A percentile compares a stretch with the other conserved stretches of the same genome.
These are phyloP conservation scores for Perca schrenkii DNA, from an alignment of 2,113 vertebrate species.

Conservation along the genomic window DNA sequence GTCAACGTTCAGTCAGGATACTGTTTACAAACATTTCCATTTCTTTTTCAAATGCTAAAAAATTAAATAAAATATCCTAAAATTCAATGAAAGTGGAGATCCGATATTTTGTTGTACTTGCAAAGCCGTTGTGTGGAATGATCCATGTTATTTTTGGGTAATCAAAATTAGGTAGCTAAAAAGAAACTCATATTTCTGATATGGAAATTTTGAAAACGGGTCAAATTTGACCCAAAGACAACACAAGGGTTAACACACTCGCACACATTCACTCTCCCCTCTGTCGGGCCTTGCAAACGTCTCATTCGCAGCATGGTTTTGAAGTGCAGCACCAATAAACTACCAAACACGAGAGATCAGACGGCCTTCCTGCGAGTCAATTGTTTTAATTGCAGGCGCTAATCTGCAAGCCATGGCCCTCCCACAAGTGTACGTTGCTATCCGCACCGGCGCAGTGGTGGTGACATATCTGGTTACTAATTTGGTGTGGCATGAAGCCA, in stretches of 20 bases:
- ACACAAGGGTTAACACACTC: background rate
- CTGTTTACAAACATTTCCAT: too few relatives aligned
- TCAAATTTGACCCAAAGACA: too few relatives aligned
- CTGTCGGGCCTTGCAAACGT: background rate
- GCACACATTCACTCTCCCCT: background rate
- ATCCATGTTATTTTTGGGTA: too few relatives aligned
- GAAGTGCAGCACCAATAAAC: background rate
- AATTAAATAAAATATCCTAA: too few relatives aligned
- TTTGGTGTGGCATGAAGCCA: slow-evolving; percentile 61
- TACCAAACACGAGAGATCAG: slow-evolving; percentile 15
- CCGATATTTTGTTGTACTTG: too few relatives aligned
- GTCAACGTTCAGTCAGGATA: too few relatives aligned
- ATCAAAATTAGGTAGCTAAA: too few relatives aligned
- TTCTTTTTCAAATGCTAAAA: too few relatives aligned
- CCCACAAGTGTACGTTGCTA: slow-evolving; percentile 50
- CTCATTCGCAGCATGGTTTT: background rate
- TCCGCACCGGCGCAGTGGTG: slow-evolving; percentile 37
- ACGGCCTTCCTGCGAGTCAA: slow-evolving; percentile 36
- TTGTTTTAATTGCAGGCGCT: slow-evolving; percentile 55
- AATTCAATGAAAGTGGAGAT: too few relatives aligned
- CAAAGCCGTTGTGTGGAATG: too few relatives aligned
- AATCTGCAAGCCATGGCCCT: slow-evolving; percentile 67
- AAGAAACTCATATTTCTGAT: too few relatives aligned
- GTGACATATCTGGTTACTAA: slow-evolving; percentile 72
- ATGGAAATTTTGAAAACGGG: too few relatives aligned